Conservation (phyloP, 2,797 vertebrate genomes). For the Megaceryle alcyon region DNA sequence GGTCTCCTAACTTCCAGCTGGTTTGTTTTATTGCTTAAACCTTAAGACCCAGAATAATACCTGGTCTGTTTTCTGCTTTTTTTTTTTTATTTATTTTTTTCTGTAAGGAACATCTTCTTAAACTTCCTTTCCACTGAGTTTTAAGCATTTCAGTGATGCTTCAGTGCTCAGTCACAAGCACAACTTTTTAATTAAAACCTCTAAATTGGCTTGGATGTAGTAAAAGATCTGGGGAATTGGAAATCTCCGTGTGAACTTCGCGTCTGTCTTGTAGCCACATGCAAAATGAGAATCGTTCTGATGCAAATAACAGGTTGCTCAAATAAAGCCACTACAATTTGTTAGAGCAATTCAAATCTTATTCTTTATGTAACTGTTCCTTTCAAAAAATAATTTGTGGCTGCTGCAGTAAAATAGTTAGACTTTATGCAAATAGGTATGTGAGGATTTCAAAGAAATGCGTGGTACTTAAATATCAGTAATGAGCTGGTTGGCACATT, state of each 20-base stretch:
- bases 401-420: not conserved
- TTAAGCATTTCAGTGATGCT: not conserved
- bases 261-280: not conserved
- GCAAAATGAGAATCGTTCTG: not conserved
- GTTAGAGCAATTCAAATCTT: not conserved
- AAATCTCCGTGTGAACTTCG: not conserved
- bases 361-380: slow-evolving; percentile 15
- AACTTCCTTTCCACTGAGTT: not conserved
- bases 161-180: not conserved
- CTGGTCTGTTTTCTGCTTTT: not conserved
- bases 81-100: not conserved
- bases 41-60: not conserved
- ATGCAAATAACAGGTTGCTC: slow-evolving; percentile 4
- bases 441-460: not conserved
- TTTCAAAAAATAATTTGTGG: slow-evolving; percentile 26
- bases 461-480: not conserved
- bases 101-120: not conserved
- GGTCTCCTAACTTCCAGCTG: not conserved
- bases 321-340: not conserved
- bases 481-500: not conserved
- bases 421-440: slow-evolving; percentile 3
- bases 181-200: not conserved
- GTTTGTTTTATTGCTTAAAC: not conserved
- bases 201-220: not conserved
- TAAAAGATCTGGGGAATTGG: not conserved